Base-by-base conservation (phyloP, 2,888 invertebrate genomes). In the Cylloceria caligata region DNA sequence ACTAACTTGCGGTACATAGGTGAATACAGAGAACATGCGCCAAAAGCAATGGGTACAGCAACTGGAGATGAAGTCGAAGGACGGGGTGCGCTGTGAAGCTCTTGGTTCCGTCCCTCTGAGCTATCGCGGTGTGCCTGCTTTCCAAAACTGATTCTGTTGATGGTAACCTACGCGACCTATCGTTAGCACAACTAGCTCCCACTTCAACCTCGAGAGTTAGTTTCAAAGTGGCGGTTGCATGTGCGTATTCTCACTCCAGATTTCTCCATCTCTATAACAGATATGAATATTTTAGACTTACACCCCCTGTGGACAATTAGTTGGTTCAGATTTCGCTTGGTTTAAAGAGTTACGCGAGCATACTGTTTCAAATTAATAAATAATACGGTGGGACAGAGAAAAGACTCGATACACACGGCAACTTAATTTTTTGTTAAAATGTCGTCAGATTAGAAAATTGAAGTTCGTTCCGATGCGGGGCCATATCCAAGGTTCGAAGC, bases 151-250 rank as follows among this genome's bases (percentile, higher is more conserved):
- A 65, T 67, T 65, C 55, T 49, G 34, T 71, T 16, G 68, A 45
- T 71, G 78, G 75, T 78, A 80, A 77, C 65, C 77, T 62, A 69
- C 42, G 30, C 39, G 68, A 71, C 69, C 47, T 69, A 78, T 81
- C 81, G 49, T 55, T 69, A 85, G 84, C 81, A 77, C 65, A 83
- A 49, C 80, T 71, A 81, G 79, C 84, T 79, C 77, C 68, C 76
- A 69, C 64, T 81, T 72, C 74, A 68, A 78, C 72, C 76, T 42
- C 75, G 60, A 80, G 83, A 85, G 85, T 88, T 88, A 89, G 87
- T 89, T 90, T 73, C 86, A 87, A 89, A 89, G 87, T 89, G 86
- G 89, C 81, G 87, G 88, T 88, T 90, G 89, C 89, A 86, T 88
- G 85, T 88, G 86, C 86, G 85, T 77, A 83, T 82, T 80, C 84